Conservation (phyloP, 2,888 invertebrate species). For the Dasysyrphus tricinctus region DNA sequence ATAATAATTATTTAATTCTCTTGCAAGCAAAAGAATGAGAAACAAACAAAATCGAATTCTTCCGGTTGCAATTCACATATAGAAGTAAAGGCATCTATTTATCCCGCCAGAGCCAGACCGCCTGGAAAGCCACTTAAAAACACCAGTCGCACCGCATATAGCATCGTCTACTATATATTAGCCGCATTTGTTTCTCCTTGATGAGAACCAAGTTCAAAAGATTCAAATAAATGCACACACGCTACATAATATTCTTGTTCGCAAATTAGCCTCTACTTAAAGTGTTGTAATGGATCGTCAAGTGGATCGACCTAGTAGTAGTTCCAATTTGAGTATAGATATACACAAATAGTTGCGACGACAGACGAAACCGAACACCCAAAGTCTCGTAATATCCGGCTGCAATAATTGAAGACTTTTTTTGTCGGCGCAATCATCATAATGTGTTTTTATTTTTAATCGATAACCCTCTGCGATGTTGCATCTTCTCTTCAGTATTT, state of each 20-base stretch:
- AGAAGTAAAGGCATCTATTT: background rate
- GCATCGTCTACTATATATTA: background rate
- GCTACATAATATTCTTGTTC: constrained; percentile 31
- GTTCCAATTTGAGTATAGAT: background rate
- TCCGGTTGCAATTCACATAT: constrained; percentile 53
- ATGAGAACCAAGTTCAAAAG: constrained; percentile 70
- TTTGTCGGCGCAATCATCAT: constrained; percentile 45
- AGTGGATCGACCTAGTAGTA: constrained; percentile 66
- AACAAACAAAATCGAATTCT: constrained; percentile 53
- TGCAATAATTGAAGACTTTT: constrained; percentile 56
- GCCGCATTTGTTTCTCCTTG: constrained; percentile 49
- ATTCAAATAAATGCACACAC: constrained; percentile 46
- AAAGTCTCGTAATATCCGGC: constrained; percentile 62
- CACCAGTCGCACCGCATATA: constrained; percentile 25
- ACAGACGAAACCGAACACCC: constrained; percentile 72
- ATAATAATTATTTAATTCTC: constrained; percentile 59
- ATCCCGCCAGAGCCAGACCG: constrained; percentile 57
- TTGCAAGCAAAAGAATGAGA: constrained; percentile 6
- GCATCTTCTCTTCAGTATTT: background rate
- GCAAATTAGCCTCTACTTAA: constrained; percentile 75
- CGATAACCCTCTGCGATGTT: background rate
- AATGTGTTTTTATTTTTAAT: constrained; percentile 42
- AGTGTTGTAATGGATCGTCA: constrained; percentile 73
- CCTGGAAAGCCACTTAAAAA: constrained; percentile 70
- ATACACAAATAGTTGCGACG: constrained; percentile 40